Percentiles rank a stretch among this genome's conserved stretches.
Evolutionary conservation across 2,797 vertebrate genomes (phyloP).

Genomic region (Stomatorhinus walkeri): DNA sequence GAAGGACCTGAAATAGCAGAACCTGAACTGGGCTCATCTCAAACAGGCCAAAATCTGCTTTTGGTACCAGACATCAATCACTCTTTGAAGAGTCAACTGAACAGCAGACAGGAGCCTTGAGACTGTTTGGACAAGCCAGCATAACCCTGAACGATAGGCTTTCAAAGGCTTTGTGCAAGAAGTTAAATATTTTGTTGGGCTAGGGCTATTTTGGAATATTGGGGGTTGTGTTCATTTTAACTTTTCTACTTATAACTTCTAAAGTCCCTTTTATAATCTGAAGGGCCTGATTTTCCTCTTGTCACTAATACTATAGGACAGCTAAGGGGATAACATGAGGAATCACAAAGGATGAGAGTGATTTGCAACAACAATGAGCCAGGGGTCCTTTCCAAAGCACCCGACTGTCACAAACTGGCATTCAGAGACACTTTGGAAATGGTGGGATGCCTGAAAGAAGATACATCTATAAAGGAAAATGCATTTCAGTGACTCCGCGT

Average conservation of each 20-base stretch:
- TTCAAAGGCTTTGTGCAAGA: conserved; percentile 7
- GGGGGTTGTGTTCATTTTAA: conserved; percentile 6
- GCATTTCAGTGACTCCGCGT: background rate
- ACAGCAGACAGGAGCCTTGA: background rate
- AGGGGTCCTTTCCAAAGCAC: conserved; percentile 32
- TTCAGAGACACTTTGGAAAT: conserved; percentile 31
- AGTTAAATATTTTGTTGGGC: conserved; percentile 7
- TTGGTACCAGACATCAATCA: background rate
- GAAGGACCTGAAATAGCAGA: background rate
- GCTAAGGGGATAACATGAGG: background rate
- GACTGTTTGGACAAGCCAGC: conserved; percentile 1
- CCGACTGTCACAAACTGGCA: conserved; percentile 44
- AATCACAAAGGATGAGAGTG: conserved; percentile 15
- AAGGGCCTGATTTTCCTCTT: background rate
- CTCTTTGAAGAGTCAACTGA: background rate
- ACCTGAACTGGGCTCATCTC: background rate
- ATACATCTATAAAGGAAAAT: conserved; percentile 9
- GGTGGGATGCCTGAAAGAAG: background rate
- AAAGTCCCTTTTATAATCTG: background rate
- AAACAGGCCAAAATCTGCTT: background rate
- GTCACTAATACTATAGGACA: background rate
- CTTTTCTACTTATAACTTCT: conserved; percentile 3
- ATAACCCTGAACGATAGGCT: background rate
- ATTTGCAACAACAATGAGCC: conserved; percentile 36
- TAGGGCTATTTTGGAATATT: background rate